These are phyloP conservation scores for Teinopalpus imperialis DNA, from an alignment of 2,888 invertebrate genomes.

Conservation along the genomic window DNA sequence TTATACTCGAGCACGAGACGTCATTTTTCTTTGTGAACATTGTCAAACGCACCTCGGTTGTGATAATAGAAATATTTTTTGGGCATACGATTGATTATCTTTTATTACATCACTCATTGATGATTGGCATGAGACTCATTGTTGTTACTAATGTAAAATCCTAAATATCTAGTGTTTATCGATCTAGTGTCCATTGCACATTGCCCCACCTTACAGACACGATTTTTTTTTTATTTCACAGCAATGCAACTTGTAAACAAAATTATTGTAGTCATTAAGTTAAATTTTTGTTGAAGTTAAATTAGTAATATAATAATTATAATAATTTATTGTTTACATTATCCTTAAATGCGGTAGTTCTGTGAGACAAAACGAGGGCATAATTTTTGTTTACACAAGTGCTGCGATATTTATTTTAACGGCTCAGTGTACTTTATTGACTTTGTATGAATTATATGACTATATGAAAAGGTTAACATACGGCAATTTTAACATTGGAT, in stretches of 20 bases:
- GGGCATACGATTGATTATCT: too few species aligned
- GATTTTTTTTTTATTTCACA: too few species aligned
- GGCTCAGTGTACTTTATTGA: conserved; percentile 10
- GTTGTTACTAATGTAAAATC: too few species aligned
- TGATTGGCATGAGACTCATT: too few species aligned
- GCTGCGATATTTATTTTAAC: conserved; percentile 16
- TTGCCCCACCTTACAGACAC: too few species aligned
- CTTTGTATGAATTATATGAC: conserved; percentile 7
- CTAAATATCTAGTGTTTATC: too few species aligned
- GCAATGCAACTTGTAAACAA: too few species aligned
- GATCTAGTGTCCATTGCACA: too few species aligned
- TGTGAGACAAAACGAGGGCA: conserved; percentile 15
- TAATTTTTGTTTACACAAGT: conserved; percentile 22
- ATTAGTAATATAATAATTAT: conserved; percentile 11
- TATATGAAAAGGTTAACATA: conserved; percentile 1
- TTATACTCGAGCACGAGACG: conserved; percentile 13
- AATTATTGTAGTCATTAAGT: background rate
- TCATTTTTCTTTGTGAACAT: conserved; percentile 6
- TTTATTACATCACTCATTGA: too few species aligned
- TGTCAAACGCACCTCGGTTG: background rate
- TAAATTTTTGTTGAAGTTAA: conserved; percentile 11
- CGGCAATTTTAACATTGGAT: background rate
- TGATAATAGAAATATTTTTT: background rate
- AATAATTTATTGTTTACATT: conserved; percentile 15
- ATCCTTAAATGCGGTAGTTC: conserved; percentile 20